These are phyloP conservation scores for Gymnocephalus cernua DNA, from an alignment of 2,113 vertebrate genomes.

Conservation along the genomic window DNA sequence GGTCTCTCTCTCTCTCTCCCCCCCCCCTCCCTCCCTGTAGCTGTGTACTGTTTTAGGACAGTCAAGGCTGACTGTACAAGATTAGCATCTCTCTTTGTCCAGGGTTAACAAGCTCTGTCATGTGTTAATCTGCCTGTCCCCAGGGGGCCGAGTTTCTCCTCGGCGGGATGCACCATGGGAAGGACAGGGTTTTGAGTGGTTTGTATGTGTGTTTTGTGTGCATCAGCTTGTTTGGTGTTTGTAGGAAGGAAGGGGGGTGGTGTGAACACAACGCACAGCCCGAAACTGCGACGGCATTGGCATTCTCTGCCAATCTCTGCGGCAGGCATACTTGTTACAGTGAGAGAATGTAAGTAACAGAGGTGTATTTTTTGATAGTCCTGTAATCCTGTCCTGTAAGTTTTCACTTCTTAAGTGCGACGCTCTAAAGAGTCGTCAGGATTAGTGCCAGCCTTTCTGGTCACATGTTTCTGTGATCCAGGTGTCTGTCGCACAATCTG, in stretches of 20 bases:
- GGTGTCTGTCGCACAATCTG: slow-evolving; percentile 76
- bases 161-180: slow-evolving; percentile 37
- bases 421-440: slow-evolving; percentile 32
- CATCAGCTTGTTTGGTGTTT: slow-evolving; percentile 22
- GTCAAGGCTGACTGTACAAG: slow-evolving; percentile 70
- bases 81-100: slow-evolving; percentile 85
- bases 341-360: background rate
- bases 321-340: background rate
- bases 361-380: too few relatives aligned
- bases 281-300: background rate
- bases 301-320: background rate
- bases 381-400: background rate
- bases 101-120: slow-evolving; percentile 83
- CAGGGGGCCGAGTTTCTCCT: slow-evolving; percentile 57
- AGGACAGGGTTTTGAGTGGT: slow-evolving; percentile 34
- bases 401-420: background rate
- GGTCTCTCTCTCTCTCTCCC: slow-evolving; percentile 20
- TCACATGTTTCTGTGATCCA: slow-evolving; percentile 76
- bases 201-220: slow-evolving; percentile 34
- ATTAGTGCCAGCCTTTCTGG: slow-evolving; percentile 65
- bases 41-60: slow-evolving; percentile 50
- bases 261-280: slow-evolving; percentile 3
- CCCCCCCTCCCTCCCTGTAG: background rate
- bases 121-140: slow-evolving; percentile 81
- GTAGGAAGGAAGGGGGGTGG: background rate